These are phyloP conservation scores for Spea multiplicata DNA, from an alignment of 2,113 vertebrate genomes.

Conservation along the genomic window DNA sequence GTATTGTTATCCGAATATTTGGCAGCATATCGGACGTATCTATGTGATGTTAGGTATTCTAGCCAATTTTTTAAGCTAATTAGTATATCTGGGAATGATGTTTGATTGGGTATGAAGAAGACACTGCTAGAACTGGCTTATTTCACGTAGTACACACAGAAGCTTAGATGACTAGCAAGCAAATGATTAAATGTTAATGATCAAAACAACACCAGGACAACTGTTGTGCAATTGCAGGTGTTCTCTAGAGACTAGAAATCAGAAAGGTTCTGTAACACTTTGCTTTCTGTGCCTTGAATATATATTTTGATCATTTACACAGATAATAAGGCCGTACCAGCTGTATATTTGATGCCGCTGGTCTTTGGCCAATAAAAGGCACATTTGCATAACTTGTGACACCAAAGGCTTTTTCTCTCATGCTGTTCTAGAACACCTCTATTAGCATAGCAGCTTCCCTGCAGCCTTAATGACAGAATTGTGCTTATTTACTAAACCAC, in stretches of 20 bases:
- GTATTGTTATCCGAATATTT: too few species aligned
- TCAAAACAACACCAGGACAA: background rate
- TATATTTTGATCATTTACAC: background rate
- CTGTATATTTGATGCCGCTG: too few species aligned
- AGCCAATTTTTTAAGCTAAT: background rate
- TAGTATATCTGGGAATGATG: constrained; percentile 16
- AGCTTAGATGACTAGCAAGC: background rate
- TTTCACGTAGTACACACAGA: constrained; percentile 8
- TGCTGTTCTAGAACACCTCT: too few species aligned
- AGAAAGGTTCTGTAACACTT: background rate
- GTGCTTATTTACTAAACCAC: too few species aligned
- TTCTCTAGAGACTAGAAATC: background rate
- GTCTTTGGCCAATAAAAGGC: too few species aligned
- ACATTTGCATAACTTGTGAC: too few species aligned
- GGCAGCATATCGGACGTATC: too few species aligned
- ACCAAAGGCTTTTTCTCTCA: too few species aligned
- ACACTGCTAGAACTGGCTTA: background rate
- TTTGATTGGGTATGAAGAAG: constrained; percentile 10
- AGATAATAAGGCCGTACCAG: background rate
- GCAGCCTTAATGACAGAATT: too few species aligned
- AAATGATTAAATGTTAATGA: constrained; percentile 22
- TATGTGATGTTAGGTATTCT: too few species aligned
- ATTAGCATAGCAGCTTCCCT: too few species aligned
- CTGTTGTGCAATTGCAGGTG: constrained; percentile 11
- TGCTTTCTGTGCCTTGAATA: background rate